A percentile compares a stretch with the other conserved stretches of the same genome.
phyloP scores from a whole-genome alignment of 2,888 invertebrate species.

The Conistra vaccinii region DNA sequence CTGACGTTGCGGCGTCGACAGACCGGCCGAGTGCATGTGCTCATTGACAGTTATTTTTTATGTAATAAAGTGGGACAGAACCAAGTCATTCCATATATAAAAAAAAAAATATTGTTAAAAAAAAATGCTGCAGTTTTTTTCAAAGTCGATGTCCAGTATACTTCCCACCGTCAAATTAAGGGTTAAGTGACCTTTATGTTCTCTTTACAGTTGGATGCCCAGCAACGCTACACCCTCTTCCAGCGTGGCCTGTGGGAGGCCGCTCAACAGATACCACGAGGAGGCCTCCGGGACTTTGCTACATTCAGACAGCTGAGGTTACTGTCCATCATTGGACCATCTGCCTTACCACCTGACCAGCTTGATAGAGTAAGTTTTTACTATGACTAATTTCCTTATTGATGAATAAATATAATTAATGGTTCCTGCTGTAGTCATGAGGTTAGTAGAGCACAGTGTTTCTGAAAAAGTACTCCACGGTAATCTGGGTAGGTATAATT shows the following conservation, averaged over 20 bases:
- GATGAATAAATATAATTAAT: background rate
- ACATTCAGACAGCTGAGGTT: constrained; percentile 94
- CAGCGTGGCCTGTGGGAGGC: constrained; percentile 95
- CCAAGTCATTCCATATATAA: too few relatives aligned
- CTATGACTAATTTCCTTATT: background rate
- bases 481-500: too few relatives aligned
- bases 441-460: background rate
- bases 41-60: too few relatives aligned
- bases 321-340: constrained; percentile 95
- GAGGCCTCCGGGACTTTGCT: constrained; percentile 92
- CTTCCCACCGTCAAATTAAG: too few relatives aligned
- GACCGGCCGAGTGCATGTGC: too few relatives aligned
- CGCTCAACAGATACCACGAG: constrained; percentile 93
- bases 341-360: constrained; percentile 95
- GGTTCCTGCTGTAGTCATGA: background rate
- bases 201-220: constrained; percentile 93
- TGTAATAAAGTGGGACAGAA: too few relatives aligned
- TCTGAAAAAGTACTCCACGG: too few relatives aligned
- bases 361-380: constrained; percentile 93
- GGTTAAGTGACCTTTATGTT: background rate
- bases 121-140: too few relatives aligned
- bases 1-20: too few relatives aligned
- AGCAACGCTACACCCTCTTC: constrained; percentile 95
- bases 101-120: too few relatives aligned
- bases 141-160: too few relatives aligned